Conservation (phyloP, 2,888 invertebrate species). For the Hartigia nigra region DNA sequence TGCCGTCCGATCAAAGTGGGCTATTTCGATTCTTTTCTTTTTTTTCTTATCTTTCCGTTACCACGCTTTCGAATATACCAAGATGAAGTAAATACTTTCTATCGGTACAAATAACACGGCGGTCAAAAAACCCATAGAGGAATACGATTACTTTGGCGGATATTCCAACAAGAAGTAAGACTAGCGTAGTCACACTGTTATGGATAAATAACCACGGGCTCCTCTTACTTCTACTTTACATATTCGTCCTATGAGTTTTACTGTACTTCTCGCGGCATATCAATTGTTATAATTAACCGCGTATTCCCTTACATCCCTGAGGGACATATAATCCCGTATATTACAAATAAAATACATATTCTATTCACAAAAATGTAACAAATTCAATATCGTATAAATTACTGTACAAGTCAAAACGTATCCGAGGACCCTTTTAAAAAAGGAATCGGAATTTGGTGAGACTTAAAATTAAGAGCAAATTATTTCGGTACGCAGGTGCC, state of each 20-base stretch:
- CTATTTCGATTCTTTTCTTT: background rate
- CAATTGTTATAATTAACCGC: background rate
- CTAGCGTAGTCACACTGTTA: background rate
- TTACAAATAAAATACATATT: conserved; percentile 1
- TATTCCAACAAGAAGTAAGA: background rate
- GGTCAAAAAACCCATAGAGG: background rate
- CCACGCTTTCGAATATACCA: background rate
- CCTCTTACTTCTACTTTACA: background rate
- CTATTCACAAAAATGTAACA: conserved; percentile 4
- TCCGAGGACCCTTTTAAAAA: background rate
- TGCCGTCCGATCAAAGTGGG: background rate
- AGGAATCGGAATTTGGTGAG: background rate
- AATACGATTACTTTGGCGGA: background rate
- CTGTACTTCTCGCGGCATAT: background rate
- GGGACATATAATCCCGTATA: background rate
- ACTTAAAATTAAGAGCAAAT: background rate
- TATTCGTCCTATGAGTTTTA: background rate
- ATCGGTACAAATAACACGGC: background rate
- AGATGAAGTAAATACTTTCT: background rate
- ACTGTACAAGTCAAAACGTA: conserved; percentile 2
- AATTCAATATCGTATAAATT: conserved; percentile 1
- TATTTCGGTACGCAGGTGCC: background rate
- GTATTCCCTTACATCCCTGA: background rate
- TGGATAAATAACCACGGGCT: background rate
- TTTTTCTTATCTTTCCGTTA: background rate